These are phyloP conservation scores for Novumbra hubbsi DNA, from an alignment of 2,797 vertebrate genomes.

Conservation along the genomic window DNA sequence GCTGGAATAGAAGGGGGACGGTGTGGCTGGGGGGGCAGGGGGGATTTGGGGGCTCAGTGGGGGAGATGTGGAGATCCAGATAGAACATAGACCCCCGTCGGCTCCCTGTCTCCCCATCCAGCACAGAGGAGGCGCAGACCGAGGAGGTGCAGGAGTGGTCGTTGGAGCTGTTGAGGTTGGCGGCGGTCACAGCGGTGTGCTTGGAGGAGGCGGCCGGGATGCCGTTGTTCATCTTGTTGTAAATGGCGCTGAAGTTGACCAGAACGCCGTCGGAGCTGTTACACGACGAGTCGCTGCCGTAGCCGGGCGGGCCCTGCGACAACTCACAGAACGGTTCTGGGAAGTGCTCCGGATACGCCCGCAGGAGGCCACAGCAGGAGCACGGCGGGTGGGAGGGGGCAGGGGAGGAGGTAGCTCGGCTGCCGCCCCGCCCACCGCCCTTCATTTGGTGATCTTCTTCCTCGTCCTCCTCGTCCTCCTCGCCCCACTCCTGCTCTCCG, in stretches of 20 bases:
- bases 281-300: conserved; percentile 92
- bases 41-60: conserved; percentile 78
- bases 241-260: conserved; percentile 96
- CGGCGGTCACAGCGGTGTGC: conserved; percentile 43
- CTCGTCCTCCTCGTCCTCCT: conserved; percentile 65
- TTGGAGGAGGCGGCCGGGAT: conserved; percentile 46
- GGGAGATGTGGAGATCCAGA: conserved; percentile 90
- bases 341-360: conserved; percentile 68
- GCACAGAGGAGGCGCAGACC: conserved; percentile 59
- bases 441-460: conserved; percentile 77
- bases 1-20: conserved; percentile 69
- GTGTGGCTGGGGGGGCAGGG: conserved; percentile 20
- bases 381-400: conserved; percentile 68
- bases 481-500: conserved; percentile 87
- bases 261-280: conserved; percentile 93
- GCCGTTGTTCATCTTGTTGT: conserved; percentile 87
- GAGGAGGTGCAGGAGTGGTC: conserved; percentile 82
- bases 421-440: conserved; percentile 64
- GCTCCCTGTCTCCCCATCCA: conserved; percentile 50
- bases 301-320: conserved; percentile 83
- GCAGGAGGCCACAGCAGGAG: conserved; percentile 82
- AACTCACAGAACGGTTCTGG: conserved; percentile 55
- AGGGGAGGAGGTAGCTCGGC: conserved; percentile 73
- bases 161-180: conserved; percentile 78
- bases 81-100: conserved; percentile 85